Evolutionary conservation across 53 echinoderm and acorn worm genomes (phyloP), one percentile per base, ranked within the genome.

Genomic region (Zoroaster sp.): DNA sequence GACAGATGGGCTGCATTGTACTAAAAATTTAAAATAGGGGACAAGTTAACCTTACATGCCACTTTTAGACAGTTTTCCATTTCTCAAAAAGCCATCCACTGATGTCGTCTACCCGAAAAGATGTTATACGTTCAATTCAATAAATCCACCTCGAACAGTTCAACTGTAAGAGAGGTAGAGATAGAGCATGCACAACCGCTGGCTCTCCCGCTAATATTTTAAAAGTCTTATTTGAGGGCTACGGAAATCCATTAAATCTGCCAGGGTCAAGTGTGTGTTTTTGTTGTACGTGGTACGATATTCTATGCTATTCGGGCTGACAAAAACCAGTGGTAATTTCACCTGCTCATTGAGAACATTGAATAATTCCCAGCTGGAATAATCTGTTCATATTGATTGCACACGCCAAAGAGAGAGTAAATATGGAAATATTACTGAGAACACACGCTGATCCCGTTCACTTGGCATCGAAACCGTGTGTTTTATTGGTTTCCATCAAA

Each of bases 171-270:
- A 63, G 66, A 34, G 31, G 35, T 28, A 66, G 43, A 21, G 36
- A 65, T 40, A 42, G 18, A 65, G 40, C 25, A 35, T 66, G 80
- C 52, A 10, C 32, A 13, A 40, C 66, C 35, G 23, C 18, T 8
- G 9, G 11, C 25, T 5, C 42, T 44, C 28, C 43, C 43, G 33
- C n/a, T 15, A 18, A 42, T 30, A 17, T 14, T 45, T 47, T 32
- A 6, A 65, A 25, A 6, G 33, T 44, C 31, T 30, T n/a, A 34
- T 69, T 83, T 1, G 13, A 3, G 12, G 20, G 14, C 34, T 34
- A 21, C 82, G 68, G 51, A 85, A 85, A 85, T 85, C 85, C 85
- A 85, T 85, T 85, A 85, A 66, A 34, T 71, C 85, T 35, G 39
- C 71, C 70, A 45, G 71, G 85, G 71, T 70, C 85, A 70, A 85